A percentile compares a stretch with the other conserved stretches of the same genome.
phyloP scores from a whole-genome alignment of 2,797 vertebrate species.

The Gymnodraco acuticeps region DNA sequence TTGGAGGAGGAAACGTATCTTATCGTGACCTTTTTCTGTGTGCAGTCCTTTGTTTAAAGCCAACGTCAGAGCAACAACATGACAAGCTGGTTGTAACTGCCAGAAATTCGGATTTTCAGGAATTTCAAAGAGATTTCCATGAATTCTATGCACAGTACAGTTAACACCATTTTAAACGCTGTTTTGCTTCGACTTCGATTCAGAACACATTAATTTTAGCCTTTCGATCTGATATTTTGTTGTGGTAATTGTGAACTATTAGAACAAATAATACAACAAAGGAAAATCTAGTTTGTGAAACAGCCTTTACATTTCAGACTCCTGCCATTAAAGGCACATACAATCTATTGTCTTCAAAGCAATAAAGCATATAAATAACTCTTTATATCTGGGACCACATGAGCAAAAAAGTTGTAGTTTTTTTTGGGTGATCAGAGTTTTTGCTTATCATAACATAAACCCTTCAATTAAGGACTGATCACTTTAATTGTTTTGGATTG shows the following conservation, averaged over 20 bases:
- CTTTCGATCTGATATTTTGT: background rate
- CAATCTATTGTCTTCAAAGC: background rate
- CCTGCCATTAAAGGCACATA: background rate
- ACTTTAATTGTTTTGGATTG: slow-evolving; percentile 17
- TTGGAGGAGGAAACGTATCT: slow-evolving; percentile 13
- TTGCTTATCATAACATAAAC: background rate
- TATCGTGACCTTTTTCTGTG: slow-evolving; percentile 31
- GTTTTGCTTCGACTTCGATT: background rate
- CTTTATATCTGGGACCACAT: background rate
- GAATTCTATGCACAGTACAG: background rate
- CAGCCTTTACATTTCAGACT: background rate
- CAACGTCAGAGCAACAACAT: background rate
- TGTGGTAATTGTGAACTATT: background rate
- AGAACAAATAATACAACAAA: rapidly evolving
- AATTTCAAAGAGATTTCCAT: background rate
- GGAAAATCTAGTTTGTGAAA: too few species aligned
- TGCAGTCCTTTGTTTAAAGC: slow-evolving; percentile 9
- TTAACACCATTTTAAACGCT: background rate
- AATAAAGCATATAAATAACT: background rate
- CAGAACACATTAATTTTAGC: background rate
- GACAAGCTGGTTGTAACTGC: slow-evolving; percentile 7
- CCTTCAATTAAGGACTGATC: background rate
- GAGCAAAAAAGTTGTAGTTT: background rate
- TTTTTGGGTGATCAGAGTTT: background rate
- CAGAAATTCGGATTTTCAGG: background rate